A percentile compares a stretch with the other conserved stretches of the same genome.
These are phyloP conservation scores for Cheilinus undulatus DNA, from an alignment of 2,113 vertebrate genomes.

Conservation along the genomic window DNA sequence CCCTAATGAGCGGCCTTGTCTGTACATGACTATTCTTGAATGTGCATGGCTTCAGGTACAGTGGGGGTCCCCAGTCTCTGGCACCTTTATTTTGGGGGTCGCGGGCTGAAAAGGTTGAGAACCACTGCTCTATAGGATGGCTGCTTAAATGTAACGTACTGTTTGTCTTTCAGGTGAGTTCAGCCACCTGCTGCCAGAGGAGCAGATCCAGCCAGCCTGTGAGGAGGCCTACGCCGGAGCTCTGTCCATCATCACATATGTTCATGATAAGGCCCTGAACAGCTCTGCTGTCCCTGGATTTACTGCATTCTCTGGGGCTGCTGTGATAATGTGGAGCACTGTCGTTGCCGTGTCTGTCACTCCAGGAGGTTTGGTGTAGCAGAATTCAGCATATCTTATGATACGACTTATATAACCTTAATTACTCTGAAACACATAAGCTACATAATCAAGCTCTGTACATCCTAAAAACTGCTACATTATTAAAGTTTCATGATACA, in stretches of 20 bases:
- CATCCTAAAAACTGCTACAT: neutral
- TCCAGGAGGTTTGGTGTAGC: slow-evolving; percentile 13
- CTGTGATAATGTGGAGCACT: slow-evolving; percentile 14
- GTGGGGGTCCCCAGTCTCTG: too few species aligned
- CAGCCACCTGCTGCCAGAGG: slow-evolving; percentile 74
- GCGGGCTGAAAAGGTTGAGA: too few species aligned
- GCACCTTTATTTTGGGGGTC: too few species aligned
- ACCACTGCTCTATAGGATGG: too few species aligned
- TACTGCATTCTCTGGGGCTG: neutral
- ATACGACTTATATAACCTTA: too few species aligned
- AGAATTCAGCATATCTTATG: too few species aligned
- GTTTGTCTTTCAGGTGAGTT: slow-evolving; percentile 53
- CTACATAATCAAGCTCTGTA: too few species aligned
- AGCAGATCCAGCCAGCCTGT: slow-evolving; percentile 84
- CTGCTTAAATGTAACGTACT: too few species aligned
- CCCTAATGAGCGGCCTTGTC: too few species aligned
- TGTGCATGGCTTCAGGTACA: too few species aligned
- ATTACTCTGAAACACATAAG: too few species aligned
- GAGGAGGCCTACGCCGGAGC: slow-evolving; percentile 83
- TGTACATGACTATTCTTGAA: too few species aligned
- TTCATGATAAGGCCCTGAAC: slow-evolving; percentile 73
- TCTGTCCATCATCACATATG: slow-evolving; percentile 76
- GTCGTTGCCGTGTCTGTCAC: slow-evolving; percentile 19
- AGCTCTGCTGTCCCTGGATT: neutral
- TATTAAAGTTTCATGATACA: neutral